Evolutionary conservation across 2,888 invertebrate genomes (phyloP), one percentile per base, ranked within the genome.

Genomic region (Gymnosoma rotundatum): DNA sequence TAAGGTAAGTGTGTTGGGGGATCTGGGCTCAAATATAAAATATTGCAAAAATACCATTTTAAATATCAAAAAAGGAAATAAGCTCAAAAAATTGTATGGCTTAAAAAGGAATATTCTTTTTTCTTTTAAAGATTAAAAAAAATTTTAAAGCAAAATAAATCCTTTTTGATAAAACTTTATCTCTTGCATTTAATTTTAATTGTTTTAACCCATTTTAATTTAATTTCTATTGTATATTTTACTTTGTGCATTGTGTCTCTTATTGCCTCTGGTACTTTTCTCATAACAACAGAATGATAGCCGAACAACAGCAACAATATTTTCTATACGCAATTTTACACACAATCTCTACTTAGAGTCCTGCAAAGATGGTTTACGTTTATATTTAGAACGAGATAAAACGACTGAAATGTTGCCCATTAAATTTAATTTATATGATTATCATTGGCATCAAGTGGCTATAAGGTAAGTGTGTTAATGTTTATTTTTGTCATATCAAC

Each of bases 391-490:
- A 70, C 90, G 92, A 86, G 91, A 92, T 88, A 91, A 90, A 85
- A 88, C 90, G 86, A 92, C 92, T 86, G 92, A 92, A 91, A 92
- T 92, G 92, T 88, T 92, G 87, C 91, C 92, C 85, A 90, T 92
- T 86, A 92, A 92, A 90, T 91, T 92, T 86, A 90, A 91, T 89
- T 89, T 92, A 88, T 92, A 91, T 89, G 92, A 92, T 89, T 91
- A 91, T 88, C 92, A 90, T 80, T 92, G 92, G 92, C 92, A 92
- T 91, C 92, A 92, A 90, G 91, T 92, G 88, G 91, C 92, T 87
- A 91, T 92, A 89, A 92, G 92, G 92, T 92, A 88, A 89, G 67
- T 52, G 21, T 12, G 42, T 52, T 61, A 72, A 48, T 60, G 2
- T 60, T 18, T 25, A 25, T 25, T 25, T 78, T 67, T 69, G 20